A percentile compares a stretch with the other conserved stretches of the same genome.
phyloP scores from a whole-genome alignment of 1,140 invertebrate species.

The Ridgeia piscesae region DNA sequence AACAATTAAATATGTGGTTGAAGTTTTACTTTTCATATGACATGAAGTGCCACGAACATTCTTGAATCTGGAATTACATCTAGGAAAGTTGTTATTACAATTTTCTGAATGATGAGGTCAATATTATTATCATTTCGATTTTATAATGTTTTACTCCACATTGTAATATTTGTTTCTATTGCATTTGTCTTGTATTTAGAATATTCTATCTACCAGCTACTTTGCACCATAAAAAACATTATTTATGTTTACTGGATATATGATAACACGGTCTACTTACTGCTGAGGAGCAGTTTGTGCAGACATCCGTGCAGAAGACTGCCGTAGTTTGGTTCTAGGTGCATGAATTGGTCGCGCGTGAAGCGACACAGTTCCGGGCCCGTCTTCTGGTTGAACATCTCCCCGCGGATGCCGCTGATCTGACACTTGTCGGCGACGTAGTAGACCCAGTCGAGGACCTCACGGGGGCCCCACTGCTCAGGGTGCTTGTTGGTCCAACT shows the following conservation, averaged over 20 bases:
- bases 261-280: neutral
- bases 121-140: neutral
- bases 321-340: slow-evolving; percentile 42
- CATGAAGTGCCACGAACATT: too few species aligned
- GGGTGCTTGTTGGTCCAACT: slow-evolving; percentile 45
- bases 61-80: neutral
- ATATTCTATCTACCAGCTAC: neutral
- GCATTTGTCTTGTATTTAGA: too few species aligned
- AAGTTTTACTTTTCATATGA: too few species aligned
- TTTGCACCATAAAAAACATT: neutral
- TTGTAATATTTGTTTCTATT: too few species aligned
- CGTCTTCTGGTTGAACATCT: slow-evolving; percentile 45
- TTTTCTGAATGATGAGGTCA: neutral
- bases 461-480: slow-evolving; percentile 41
- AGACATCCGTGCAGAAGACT: slow-evolving; percentile 10
- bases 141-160: neutral
- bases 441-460: slow-evolving; percentile 48
- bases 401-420: slow-evolving; percentile 39
- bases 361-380: slow-evolving; percentile 46
- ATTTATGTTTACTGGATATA: neutral
- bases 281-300: neutral
- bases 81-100: neutral
- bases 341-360: slow-evolving; percentile 40
- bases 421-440: slow-evolving; percentile 37
- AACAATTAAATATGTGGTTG: neutral